Evolutionary conservation across 2,888 invertebrate species (phyloP).

Genomic region (Eristalis arbustorum): DNA sequence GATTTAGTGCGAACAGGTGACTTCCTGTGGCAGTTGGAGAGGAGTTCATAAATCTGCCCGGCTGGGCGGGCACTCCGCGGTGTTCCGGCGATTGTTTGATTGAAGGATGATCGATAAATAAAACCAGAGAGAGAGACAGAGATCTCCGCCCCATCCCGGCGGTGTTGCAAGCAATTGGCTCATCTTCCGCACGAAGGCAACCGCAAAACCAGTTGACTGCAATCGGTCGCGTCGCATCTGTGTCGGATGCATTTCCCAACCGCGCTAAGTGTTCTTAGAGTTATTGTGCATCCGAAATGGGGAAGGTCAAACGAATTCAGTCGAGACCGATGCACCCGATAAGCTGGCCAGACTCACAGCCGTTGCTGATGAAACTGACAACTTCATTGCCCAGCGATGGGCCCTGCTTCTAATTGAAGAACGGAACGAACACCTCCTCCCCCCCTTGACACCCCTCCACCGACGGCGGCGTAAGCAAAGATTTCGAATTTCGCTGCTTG

Average conservation of each 20-base stretch:
- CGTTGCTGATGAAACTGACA: constrained; percentile 39
- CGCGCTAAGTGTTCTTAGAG: constrained; percentile 16
- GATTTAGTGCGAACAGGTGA: constrained; percentile 19
- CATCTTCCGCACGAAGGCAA: constrained; percentile 12
- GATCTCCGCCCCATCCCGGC: neutral
- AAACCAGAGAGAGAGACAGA: no score
- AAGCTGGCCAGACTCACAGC: constrained; percentile 30
- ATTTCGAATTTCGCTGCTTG: constrained; percentile 37
- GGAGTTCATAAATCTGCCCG: neutral
- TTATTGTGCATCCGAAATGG: constrained; percentile 51
- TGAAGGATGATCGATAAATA: no score
- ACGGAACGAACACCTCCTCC: constrained; percentile 6
- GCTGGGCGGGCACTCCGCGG: neutral
- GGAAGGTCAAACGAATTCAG: constrained; percentile 67
- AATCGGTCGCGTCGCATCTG: constrained; percentile 24
- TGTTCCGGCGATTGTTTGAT: neutral
- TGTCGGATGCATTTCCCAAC: constrained; percentile 65
- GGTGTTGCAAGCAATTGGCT: constrained; percentile 17
- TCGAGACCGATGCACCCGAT: constrained; percentile 62
- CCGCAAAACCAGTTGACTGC: constrained; percentile 26
- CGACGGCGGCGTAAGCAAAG: constrained; percentile 31
- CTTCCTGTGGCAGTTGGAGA: neutral
- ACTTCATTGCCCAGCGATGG: constrained; percentile 11
- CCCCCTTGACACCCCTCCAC: constrained; percentile 1
- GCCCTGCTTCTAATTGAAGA: constrained; percentile 40